Conservation (phyloP, 2,797 vertebrate species). For the Phoxinus dragarum region DNA sequence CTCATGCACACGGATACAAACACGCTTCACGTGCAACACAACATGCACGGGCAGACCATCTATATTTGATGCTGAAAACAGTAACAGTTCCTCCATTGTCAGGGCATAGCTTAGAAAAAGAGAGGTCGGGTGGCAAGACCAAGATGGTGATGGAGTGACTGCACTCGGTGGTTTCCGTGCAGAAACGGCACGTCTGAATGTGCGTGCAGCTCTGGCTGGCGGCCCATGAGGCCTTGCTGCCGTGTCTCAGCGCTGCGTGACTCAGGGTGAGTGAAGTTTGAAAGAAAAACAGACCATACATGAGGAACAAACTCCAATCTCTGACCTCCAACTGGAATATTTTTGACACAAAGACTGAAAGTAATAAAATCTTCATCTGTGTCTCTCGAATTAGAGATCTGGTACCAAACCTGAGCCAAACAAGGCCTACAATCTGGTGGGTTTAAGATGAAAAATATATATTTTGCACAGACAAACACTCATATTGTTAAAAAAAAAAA, state of each 20-base stretch:
- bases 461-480: too few species aligned
- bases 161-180: constrained; percentile 26
- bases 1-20: constrained; percentile 34
- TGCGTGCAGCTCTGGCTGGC: constrained; percentile 30
- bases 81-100: constrained; percentile 8
- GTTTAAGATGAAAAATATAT: background rate
- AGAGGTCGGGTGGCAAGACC: background rate
- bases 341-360: background rate
- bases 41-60: constrained; percentile 48
- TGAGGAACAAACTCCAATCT: constrained; percentile 6
- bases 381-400: background rate
- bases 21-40: constrained; percentile 6
- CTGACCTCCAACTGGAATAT: constrained; percentile 11
- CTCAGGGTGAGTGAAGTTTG: constrained; percentile 33
- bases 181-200: constrained; percentile 13
- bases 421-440: background rate
- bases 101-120: background rate
- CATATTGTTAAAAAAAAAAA: too few species aligned
- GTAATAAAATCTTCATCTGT: background rate
- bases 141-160: background rate
- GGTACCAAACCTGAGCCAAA: background rate
- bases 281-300: constrained; percentile 21
- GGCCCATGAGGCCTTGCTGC: constrained; percentile 43
- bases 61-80: constrained; percentile 65
- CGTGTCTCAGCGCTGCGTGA: constrained; percentile 38